Percentiles rank a stretch among this genome's conserved stretches.
Evolutionary conservation across 2,113 vertebrate species (phyloP).

Genomic region (Poeciliopsis occidentalis): DNA sequence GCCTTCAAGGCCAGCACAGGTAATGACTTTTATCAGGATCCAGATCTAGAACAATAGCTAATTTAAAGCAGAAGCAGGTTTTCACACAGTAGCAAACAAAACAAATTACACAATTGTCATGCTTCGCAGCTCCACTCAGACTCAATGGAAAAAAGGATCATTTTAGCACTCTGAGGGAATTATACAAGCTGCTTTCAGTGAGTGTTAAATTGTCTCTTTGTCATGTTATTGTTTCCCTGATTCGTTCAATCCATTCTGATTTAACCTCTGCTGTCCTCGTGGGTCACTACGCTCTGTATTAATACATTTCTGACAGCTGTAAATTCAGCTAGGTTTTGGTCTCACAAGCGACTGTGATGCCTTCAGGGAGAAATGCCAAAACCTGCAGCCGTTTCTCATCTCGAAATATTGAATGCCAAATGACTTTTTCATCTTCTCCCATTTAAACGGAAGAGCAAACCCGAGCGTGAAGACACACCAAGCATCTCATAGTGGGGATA

Average conservation of each 20-base stretch:
- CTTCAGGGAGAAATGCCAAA: conserved; percentile 21
- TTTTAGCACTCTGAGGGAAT: conserved; percentile 4
- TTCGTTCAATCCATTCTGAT: conserved; percentile 24
- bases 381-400: conserved; percentile 20
- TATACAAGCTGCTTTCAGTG: conserved; percentile 1
- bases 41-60: conserved; percentile 18
- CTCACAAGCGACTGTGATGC: conserved; percentile 8
- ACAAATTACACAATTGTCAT: background rate
- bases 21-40: conserved; percentile 35
- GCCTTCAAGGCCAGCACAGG: conserved; percentile 5
- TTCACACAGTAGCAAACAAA: conserved; percentile 1
- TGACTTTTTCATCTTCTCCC: conserved; percentile 5
- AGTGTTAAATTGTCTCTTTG: conserved; percentile 15
- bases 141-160: background rate
- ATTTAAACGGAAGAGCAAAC: background rate
- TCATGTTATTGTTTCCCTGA: conserved; percentile 3
- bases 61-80: conserved; percentile 11
- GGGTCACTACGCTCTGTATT: conserved; percentile 3
- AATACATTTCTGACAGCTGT: conserved; percentile 1
- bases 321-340: conserved; percentile 20
- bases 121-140: conserved; percentile 11
- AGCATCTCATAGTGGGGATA: conserved; percentile 48
- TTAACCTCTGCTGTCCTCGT: conserved; percentile 3
- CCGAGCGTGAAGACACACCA: background rate
- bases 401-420: conserved; percentile 25